A percentile compares a stretch with the other conserved stretches of the same genome.
Conservation (phyloP, 2,797 vertebrate species). For the Characodon lateralis region DNA sequence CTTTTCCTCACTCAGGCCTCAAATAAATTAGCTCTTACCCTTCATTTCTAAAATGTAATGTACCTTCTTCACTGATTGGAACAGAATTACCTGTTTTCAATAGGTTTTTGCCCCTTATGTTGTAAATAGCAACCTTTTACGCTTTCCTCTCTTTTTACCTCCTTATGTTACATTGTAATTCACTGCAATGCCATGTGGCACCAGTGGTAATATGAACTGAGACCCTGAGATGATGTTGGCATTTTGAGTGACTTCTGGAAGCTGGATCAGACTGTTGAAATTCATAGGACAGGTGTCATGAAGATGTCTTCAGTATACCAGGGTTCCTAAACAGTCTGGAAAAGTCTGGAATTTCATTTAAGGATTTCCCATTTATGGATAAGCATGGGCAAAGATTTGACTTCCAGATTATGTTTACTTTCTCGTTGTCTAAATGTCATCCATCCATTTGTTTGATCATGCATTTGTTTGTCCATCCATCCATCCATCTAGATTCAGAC, state of each 20-base stretch:
- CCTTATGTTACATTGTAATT: background rate
- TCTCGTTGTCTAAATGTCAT: background rate
- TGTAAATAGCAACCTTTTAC: background rate
- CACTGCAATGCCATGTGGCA: background rate
- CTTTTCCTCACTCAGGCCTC: background rate
- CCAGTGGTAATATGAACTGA: background rate
- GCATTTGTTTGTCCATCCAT: no score
- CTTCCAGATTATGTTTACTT: background rate
- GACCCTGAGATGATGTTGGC: background rate
- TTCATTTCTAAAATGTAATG: slow-evolving; percentile 16
- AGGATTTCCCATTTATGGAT: background rate
- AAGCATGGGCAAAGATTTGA: background rate
- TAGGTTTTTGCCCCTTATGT: background rate
- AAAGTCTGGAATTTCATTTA: background rate
- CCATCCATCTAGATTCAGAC: no score
- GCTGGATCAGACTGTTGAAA: background rate
- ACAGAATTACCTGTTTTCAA: slow-evolving; percentile 5
- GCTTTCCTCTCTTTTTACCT: no score
- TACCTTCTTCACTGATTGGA: slow-evolving; percentile 19
- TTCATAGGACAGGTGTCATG: background rate
- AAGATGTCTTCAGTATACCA: background rate
- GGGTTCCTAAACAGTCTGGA: background rate
- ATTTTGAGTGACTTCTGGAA: background rate
- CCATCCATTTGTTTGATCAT: background rate
- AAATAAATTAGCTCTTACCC: slow-evolving; percentile 18